A percentile compares a stretch with the other conserved stretches of the same genome.
phyloP scores from a whole-genome alignment of 1,140 invertebrate genomes.

The Paracyclopina nana region DNA sequence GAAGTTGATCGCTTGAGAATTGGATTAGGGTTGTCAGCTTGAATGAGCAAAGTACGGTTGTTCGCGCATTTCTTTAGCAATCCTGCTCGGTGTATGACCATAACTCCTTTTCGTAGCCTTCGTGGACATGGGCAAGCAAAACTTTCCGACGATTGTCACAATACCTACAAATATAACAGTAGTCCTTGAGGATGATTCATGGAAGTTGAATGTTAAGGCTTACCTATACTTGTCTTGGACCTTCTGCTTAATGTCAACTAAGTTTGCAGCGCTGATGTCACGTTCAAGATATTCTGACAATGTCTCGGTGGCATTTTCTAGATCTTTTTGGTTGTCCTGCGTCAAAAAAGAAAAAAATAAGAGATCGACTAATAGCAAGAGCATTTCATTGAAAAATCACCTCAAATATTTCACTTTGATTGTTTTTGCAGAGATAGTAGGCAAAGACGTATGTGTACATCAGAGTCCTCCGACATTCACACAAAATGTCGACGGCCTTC shows the following conservation, averaged over 20 bases:
- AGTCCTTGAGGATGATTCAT: not conserved
- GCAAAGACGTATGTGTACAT: conserved; percentile 99
- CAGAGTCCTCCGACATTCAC: conserved; percentile 85
- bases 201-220: conserved; percentile 17
- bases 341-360: conserved; percentile 8
- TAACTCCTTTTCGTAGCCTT: conserved; percentile 95
- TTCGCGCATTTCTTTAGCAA: no score
- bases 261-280: conserved; percentile 91
- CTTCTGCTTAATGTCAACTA: conserved; percentile 95
- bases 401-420: conserved; percentile 97
- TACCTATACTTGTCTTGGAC: conserved; percentile 97
- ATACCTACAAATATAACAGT: conserved; percentile 45
- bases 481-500: conserved; percentile 92
- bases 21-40: no score
- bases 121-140: conserved; percentile 84
- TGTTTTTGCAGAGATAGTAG: conserved; percentile 92
- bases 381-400: conserved; percentile 24
- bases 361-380: not conserved
- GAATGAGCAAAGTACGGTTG: no score
- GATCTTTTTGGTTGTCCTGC: conserved; percentile 87
- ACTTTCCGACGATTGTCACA: conserved; percentile 88
- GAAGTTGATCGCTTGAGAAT: no score
- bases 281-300: conserved; percentile 92
- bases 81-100: conserved; percentile 55
- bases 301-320: conserved; percentile 88